Percentiles rank a stretch among this genome's conserved stretches.
phyloP scores from a whole-genome alignment of 2,888 invertebrate species.

The Xestia rhomboidea region DNA sequence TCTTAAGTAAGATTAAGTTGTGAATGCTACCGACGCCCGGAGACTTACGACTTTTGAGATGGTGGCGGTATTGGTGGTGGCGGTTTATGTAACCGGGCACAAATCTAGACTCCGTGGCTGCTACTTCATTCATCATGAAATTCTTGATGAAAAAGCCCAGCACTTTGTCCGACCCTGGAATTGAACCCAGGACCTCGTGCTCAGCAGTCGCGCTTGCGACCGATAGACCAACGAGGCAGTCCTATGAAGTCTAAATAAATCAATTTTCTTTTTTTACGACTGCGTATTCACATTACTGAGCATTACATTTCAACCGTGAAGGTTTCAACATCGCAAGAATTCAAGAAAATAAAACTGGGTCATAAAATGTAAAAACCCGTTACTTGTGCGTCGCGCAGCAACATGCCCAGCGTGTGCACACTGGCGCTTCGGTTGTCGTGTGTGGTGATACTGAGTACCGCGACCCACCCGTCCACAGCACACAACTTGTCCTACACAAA shows the following conservation, averaged over 20 bases:
- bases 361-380: neutral
- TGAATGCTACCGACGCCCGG: too few relatives aligned
- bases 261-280: neutral
- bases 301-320: neutral
- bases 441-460: neutral
- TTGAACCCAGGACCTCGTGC: neutral
- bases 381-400: neutral
- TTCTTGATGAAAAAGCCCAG: neutral
- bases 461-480: neutral
- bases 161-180: neutral
- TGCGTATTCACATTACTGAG: neutral
- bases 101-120: neutral
- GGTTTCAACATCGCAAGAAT: neutral
- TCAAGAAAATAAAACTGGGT: neutral
- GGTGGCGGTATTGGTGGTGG: too few relatives aligned
- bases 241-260: neutral
- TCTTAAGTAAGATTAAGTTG: too few relatives aligned
- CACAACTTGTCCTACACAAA: neutral
- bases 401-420: neutral
- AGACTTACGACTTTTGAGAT: too few relatives aligned
- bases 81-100: too few relatives aligned
- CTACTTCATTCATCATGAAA: neutral
- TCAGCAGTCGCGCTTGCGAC: neutral
- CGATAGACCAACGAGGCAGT: neutral
- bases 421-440: neutral